Conservation (phyloP, 2,888 invertebrate genomes). For the Sarcophaga rosellei region DNA sequence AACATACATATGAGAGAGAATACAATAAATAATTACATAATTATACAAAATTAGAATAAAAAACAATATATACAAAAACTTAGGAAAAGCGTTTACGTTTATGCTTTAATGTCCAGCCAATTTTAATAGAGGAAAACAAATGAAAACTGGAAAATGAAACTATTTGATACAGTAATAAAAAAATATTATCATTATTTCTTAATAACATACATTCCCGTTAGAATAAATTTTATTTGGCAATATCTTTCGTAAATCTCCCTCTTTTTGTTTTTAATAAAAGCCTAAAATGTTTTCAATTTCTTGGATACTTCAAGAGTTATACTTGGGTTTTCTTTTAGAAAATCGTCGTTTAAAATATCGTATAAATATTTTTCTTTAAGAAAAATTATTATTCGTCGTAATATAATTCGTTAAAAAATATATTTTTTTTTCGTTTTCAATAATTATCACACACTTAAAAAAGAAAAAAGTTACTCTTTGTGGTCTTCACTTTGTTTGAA, state of each 20-base stretch:
- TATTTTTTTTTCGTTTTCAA: slow-evolving; percentile 27
- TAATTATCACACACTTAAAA: slow-evolving; percentile 23
- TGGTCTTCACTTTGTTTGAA: slow-evolving; percentile 23
- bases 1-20: not conserved
- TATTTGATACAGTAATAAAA: slow-evolving; percentile 1
- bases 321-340: slow-evolving; percentile 26
- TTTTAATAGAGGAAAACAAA: not conserved
- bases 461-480: slow-evolving; percentile 22
- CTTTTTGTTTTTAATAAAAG: not conserved
- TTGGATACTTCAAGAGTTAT: not conserved
- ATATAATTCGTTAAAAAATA: slow-evolving; percentile 36
- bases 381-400: slow-evolving; percentile 31
- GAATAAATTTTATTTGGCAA: slow-evolving; percentile 47
- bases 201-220: slow-evolving; percentile 52
- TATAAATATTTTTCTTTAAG: not conserved
- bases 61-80: not conserved
- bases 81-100: not conserved
- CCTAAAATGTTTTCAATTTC: not conserved
- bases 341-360: slow-evolving; percentile 49
- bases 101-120: not conserved
- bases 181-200: slow-evolving; percentile 16
- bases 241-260: not conserved
- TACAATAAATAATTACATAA: not conserved
- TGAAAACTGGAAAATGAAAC: slow-evolving; percentile 33
- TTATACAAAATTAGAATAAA: not conserved